A percentile compares a stretch with the other conserved stretches of the same genome.
phyloP scores from a whole-genome alignment of 2,888 invertebrate species.

The Zele albiditarsus region DNA sequence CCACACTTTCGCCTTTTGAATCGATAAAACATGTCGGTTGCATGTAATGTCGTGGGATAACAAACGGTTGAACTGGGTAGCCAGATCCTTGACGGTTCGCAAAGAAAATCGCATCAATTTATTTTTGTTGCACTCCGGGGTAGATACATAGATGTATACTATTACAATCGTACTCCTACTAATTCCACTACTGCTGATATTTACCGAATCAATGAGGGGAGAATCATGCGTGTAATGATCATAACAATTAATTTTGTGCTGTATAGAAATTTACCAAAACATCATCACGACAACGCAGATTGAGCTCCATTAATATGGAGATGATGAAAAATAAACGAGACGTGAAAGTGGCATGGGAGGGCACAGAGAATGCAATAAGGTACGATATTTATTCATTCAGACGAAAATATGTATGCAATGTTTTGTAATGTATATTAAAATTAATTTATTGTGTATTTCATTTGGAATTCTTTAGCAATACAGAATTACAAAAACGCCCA shows the following conservation, averaged over 20 bases:
- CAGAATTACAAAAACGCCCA: neutral
- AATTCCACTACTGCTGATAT: too few species aligned
- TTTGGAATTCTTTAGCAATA: neutral
- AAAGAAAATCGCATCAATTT: conserved; percentile 7
- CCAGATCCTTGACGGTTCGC: neutral
- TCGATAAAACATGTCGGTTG: conserved; percentile 5
- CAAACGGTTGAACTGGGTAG: conserved; percentile 11
- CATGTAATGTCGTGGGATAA: conserved; percentile 15
- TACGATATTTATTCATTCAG: neutral
- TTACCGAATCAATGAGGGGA: too few species aligned
- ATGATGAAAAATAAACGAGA: neutral
- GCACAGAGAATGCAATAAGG: neutral
- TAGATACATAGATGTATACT: neutral
- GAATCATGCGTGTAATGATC: neutral
- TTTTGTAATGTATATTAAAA: neutral
- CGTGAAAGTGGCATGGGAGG: neutral
- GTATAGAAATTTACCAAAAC: neutral
- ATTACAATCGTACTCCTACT: too few species aligned
- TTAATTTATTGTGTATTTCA: neutral
- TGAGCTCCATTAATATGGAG: neutral
- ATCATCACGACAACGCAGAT: neutral
- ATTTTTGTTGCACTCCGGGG: neutral
- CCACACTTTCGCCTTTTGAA: neutral
- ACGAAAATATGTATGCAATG: neutral
- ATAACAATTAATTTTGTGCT: neutral